A percentile compares a stretch with the other conserved stretches of the same genome.
These are phyloP conservation scores for Dromococcyx pavoninus DNA, from an alignment of 2,797 vertebrate genomes.

Conservation along the genomic window DNA sequence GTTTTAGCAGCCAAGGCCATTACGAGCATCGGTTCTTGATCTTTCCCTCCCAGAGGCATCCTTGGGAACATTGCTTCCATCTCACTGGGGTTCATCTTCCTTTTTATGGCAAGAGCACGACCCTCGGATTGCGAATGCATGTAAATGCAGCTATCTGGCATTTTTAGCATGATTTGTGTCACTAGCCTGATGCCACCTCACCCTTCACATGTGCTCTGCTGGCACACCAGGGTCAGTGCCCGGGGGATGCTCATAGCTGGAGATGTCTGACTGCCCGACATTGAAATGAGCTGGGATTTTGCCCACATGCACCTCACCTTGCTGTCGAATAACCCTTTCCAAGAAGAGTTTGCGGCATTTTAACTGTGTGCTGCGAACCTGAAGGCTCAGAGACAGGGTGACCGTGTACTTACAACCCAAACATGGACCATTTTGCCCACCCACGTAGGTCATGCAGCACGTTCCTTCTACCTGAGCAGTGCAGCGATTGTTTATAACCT, in stretches of 20 bases:
- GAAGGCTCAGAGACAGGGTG: neutral
- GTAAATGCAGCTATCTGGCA: constrained; percentile 31
- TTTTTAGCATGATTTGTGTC: constrained; percentile 50
- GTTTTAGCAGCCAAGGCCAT: constrained; percentile 30
- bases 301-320: rapidly evolving
- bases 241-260: neutral
- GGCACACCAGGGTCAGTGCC: neutral
- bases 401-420: neutral
- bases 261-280: neutral
- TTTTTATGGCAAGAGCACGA: constrained; percentile 46
- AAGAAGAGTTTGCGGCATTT: neutral
- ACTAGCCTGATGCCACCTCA: constrained; percentile 17
- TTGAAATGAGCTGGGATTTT: neutral
- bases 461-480: neutral
- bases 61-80: constrained; percentile 20
- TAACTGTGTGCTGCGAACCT: neutral
- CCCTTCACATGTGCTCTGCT: neutral
- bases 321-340: neutral
- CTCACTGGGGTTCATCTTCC: constrained; percentile 33
- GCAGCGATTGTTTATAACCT: neutral
- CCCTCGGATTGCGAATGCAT: neutral
- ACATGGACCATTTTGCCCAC: neutral
- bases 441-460: rapidly evolving
- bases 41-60: constrained; percentile 55
- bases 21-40: constrained; percentile 35